Conservation (phyloP, 2,888 invertebrate species). For the Ophion slaviceki region DNA sequence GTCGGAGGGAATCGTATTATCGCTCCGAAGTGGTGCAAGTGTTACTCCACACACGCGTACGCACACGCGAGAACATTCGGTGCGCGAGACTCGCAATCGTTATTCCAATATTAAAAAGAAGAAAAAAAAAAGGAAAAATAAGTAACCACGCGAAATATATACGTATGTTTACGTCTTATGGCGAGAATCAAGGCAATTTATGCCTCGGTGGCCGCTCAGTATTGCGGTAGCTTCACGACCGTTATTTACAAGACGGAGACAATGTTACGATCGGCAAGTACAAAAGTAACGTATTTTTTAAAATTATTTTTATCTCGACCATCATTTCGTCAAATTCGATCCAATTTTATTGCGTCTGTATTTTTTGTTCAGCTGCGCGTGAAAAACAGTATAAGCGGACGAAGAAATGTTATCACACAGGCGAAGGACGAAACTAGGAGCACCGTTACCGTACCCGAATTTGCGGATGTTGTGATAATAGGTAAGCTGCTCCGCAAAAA, state of each 20-base stretch:
- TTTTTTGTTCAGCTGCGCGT: slow-evolving; percentile 57
- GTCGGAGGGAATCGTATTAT: slow-evolving; percentile 35
- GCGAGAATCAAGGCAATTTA: slow-evolving; percentile 63
- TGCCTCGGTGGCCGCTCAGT: slow-evolving; percentile 65
- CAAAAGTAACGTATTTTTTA: slow-evolving; percentile 68
- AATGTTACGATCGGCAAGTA: slow-evolving; percentile 71
- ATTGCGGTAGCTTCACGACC: slow-evolving; percentile 63
- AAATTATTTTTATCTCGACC: slow-evolving; percentile 20
- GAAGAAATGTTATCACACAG: slow-evolving; percentile 68
- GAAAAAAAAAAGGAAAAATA: slow-evolving; percentile 28
- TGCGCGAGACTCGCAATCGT: slow-evolving; percentile 30
- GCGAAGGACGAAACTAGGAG: slow-evolving; percentile 55
- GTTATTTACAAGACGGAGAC: slow-evolving; percentile 65
- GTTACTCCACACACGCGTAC: slow-evolving; percentile 8
- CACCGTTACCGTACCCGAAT: slow-evolving; percentile 80
- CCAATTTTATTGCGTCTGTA: slow-evolving; percentile 26
- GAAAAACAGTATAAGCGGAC: slow-evolving; percentile 61
- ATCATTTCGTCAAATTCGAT: slow-evolving; percentile 3
- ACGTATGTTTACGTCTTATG: slow-evolving; percentile 59
- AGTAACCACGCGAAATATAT: neutral
- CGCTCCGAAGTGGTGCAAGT: slow-evolving; percentile 47
- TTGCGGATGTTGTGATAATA: slow-evolving; percentile 92
- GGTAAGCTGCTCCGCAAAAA: slow-evolving; percentile 84
- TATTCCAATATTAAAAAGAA: slow-evolving; percentile 24
- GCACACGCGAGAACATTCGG: slow-evolving; percentile 16